A percentile compares a stretch with the other conserved stretches of the same genome.
phyloP scores from a whole-genome alignment of 2,797 vertebrate species.

The Sitta carolinensis region DNA sequence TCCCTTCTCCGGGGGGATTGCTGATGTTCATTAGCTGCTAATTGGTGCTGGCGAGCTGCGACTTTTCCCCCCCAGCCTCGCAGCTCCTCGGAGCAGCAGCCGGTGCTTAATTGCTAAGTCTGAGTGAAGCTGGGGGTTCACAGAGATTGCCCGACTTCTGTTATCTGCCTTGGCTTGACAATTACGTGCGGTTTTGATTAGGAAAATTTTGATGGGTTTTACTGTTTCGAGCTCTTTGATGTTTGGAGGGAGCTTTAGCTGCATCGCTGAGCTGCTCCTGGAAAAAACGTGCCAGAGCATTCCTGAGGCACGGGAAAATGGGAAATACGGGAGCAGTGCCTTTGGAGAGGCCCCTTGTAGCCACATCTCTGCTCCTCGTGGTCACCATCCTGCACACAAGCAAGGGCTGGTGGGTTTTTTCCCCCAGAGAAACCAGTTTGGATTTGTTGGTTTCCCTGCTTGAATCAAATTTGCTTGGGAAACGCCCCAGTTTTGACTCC shows the following conservation, averaged over 20 bases:
- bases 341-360: neutral
- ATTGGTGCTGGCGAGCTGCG: constrained; percentile 55
- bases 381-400: neutral
- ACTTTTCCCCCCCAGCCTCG: constrained; percentile 11
- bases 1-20: constrained; percentile 9
- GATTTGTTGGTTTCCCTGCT: neutral
- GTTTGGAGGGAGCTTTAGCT: constrained; percentile 44
- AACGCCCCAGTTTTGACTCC: neutral
- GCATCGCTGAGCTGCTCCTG: neutral
- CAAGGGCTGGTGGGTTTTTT: neutral
- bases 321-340: neutral
- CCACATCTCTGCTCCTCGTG: neutral
- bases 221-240: constrained; percentile 53
- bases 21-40: constrained; percentile 64
- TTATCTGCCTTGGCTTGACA: constrained; percentile 54
- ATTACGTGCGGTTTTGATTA: constrained; percentile 61
- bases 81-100: constrained; percentile 32
- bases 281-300: neutral
- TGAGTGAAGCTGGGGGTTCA: constrained; percentile 54
- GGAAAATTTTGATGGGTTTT: constrained; percentile 60
- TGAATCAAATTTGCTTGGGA: neutral
- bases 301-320: neutral
- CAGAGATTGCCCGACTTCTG: constrained; percentile 17
- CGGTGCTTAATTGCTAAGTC: constrained; percentile 58
- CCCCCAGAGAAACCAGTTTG: neutral